These are phyloP conservation scores for Paramacrobiotus metropolitanus DNA, from an alignment of 1,140 invertebrate genomes.

Conservation along the genomic window DNA sequence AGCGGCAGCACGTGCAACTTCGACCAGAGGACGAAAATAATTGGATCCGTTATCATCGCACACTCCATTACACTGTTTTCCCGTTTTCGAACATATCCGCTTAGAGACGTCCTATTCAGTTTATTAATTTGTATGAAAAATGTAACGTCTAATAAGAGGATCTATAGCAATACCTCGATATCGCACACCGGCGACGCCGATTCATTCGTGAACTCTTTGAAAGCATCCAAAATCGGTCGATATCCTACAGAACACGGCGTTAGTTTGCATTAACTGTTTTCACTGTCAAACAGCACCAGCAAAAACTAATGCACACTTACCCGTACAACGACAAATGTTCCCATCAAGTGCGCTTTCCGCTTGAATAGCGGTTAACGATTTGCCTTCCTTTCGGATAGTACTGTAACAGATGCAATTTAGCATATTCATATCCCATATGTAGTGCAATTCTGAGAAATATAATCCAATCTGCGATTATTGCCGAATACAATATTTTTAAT, in stretches of 20 bases:
- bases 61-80: neutral
- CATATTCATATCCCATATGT: no score
- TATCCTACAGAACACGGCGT: neutral
- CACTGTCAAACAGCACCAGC: conserved; percentile 23
- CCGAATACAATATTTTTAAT: no score
- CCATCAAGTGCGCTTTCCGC: no score
- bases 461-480: no score
- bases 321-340: no score
- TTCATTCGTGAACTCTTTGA: neutral
- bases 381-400: no score
- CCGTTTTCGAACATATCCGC: neutral
- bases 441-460: no score
- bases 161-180: neutral
- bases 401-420: no score
- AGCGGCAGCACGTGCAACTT: neutral
- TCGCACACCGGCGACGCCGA: neutral
- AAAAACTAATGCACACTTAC: no score
- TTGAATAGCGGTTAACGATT: no score
- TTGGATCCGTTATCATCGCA: neutral
- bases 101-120: neutral
- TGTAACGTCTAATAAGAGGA: neutral
- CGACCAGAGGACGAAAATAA: neutral
- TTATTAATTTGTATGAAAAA: neutral
- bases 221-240: neutral
- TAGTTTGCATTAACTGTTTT: neutral